Base-by-base conservation (phyloP, 2,113 vertebrate species). In the Toxotes chatareus region DNA sequence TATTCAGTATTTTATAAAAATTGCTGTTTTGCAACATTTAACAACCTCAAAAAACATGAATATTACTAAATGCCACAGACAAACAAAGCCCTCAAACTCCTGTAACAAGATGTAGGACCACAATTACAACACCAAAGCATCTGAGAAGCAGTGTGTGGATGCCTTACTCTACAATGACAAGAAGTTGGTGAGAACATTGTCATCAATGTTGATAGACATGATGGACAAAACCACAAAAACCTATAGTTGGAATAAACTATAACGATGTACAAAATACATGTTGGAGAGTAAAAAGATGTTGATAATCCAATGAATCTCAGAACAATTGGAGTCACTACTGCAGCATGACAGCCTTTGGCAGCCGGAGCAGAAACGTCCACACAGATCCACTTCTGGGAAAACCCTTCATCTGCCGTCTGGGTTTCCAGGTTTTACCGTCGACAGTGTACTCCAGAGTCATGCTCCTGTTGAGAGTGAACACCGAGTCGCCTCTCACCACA, bases 391-490 rank as follows among this genome's bases (percentile, higher is more conserved):
- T 96, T 55, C 96, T 93, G 0, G 96, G 97, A 62, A 98, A 99
- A 16, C 97, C 97, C 0, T 94, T 94, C 85, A 89, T 92, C 86
- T 97, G 96, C 42, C 92, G 91, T 51, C 95, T 93, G 56, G 95
- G 93, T 81, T 93, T 96, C 97, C 97, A 99, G 17, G 69, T 95
- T 51, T 93, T 93, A 0, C 88, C 91, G 3, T 95, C 93, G 0
- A 99, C 88, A 0, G 90, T 81, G 11, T 97, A 98, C 56, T 97
- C 94, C 61, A 95, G 83, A 0, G 97, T 97, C 65, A 88, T 47
- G 90, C 95, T 91, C 80, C 96, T 95, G 92, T 97, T 99, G 79
- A 98, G 95, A 0, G 97, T 97, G 66, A 97, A 96, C 75, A 96
- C 95, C 0, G 92, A 96, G 90, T 97, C 96, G 0, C 96, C 96